A percentile compares a stretch with the other conserved stretches of the same genome.
phyloP scores from a whole-genome alignment of 2,888 invertebrate species.

The Hoplodrina blanda region DNA sequence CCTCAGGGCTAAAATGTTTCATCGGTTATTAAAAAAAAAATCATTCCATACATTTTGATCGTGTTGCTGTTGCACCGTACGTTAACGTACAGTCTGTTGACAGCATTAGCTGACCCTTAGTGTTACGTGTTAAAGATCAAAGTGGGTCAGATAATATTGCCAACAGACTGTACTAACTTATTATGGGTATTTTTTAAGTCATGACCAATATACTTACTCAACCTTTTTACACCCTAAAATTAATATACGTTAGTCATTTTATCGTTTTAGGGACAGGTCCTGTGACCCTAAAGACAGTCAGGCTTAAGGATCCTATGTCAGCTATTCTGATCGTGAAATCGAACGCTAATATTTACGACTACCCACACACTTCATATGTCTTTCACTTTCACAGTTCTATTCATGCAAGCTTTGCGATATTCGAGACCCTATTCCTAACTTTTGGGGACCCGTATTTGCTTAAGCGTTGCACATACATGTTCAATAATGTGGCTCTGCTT shows the following conservation, averaged over 20 bases:
- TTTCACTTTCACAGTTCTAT: slow-evolving; percentile 57
- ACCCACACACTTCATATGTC: slow-evolving; percentile 62
- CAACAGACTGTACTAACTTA: no score
- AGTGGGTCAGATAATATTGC: no score
- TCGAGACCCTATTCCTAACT: slow-evolving; percentile 50
- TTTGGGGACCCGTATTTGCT: slow-evolving; percentile 54
- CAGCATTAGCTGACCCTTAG: no score
- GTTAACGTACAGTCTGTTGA: no score
- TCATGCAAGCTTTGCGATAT: slow-evolving; percentile 56
- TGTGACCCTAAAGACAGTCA: slow-evolving; percentile 33
- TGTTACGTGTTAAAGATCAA: no score
- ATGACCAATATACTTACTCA: slow-evolving; percentile 30
- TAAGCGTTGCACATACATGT: slow-evolving; percentile 38
- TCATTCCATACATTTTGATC: no score
- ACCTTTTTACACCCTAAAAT: slow-evolving; percentile 24
- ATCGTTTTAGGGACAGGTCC: slow-evolving; percentile 4
- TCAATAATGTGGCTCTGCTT: not conserved
- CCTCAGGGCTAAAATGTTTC: no score
- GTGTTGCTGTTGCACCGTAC: no score
- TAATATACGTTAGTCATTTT: slow-evolving; percentile 39
- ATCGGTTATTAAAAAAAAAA: no score
- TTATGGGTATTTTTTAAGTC: no score
- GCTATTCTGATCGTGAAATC: slow-evolving; percentile 48
- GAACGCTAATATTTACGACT: slow-evolving; percentile 62
- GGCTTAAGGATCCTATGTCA: slow-evolving; percentile 21